Evolutionary conservation across 2,888 invertebrate species (phyloP), one percentile per base, ranked within the genome.

Genomic region (Torymus tubicola): DNA sequence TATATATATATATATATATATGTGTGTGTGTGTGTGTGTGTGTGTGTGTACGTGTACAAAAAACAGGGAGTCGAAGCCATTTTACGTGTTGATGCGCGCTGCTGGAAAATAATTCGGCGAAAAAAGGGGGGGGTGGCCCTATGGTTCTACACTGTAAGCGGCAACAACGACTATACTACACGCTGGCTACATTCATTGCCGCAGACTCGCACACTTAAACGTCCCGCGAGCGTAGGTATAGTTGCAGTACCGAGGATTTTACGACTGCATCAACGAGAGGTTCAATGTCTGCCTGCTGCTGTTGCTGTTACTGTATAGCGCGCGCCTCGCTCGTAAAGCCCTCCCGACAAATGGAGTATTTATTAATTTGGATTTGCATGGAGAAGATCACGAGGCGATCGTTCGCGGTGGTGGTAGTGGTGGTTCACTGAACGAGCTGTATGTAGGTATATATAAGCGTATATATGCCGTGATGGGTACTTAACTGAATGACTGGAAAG

Each of bases 211-310:
- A 8, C 42, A 42, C 42, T 42, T 42, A 42, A 42, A 42, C 42
- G 42, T 8, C 42, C 42, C 42, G 42, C 1, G 42, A 42, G 42
- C 42, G 42, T 42, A 42, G 42, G 42, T 42, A 42, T 42, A 42
- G 42, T 42, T 42, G 42, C 42, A 18, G 61, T 55, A 31, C 57
- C 50, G 18, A 57, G 60, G 73, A 77, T 81, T 81, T 81, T 81
- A 81, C 68, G 81, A 81, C 77, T 73, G 64, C 77, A 77, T 72
- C 72, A 80, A 80, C 72, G 76, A 80, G 76, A 80, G 76, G 57
- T 71, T 80, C 80, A 75, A 75, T 77, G 76, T 80, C 76, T 61
- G 80, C 61, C 76, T 61, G 80, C 61, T 60, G 42, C 31, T 16
- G 53, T 10, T 24, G 67, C 61, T 63, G 65, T 67, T 55, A 5